Evolutionary conservation across 2,888 invertebrate species (phyloP), one percentile per base, ranked within the genome.

Genomic region (Gortyna flavago): DNA sequence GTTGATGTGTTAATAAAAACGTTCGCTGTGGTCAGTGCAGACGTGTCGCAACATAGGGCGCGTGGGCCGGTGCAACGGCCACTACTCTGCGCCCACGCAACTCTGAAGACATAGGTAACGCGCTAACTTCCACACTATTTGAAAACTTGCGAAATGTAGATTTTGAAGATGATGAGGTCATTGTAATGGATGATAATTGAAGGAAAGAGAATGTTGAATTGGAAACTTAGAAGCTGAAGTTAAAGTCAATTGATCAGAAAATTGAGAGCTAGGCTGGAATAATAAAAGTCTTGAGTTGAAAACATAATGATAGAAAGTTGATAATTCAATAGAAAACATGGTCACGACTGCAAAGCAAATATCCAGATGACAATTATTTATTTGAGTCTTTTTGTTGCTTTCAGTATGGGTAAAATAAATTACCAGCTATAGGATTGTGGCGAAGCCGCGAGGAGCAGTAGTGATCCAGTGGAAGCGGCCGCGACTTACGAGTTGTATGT

Each of bases 81-180:
- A 88, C 87, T 92, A 93, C 93, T 92, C 93, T 83, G 87, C 88
- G 80, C 89, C 89, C 77, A 90, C 89, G 80, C 87, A 75, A 61
- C 67, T 51, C 77, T 62, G 48, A 74, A 85, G 75, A 85, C 80
- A 84, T 84, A 88, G 84, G 82, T 83, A 83, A 77, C 65, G 57
- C 62, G 67, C 65, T 74, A 67, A 82, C 75, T 65, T 57, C 76
- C 66, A 77, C 67, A 80, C 69, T 41, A 59, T 68, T 73, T 61
- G 72, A 82, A 79, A 66, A 72, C 66, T 85, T 85, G 71, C 80
- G 54, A 81, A 88, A 75, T 72, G 48, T 64, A 70, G 51, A 76
- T 68, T 71, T 73, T 61, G 67, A 70, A 66, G 68, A 62, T 54
- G 75, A 79, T 67, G 72, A 85, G 64, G 44, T 51, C 65, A 75